Evolutionary conservation across 2,113 vertebrate species (phyloP), one percentile per base, ranked within the genome.

Genomic region (Pedionomus torquatus): DNA sequence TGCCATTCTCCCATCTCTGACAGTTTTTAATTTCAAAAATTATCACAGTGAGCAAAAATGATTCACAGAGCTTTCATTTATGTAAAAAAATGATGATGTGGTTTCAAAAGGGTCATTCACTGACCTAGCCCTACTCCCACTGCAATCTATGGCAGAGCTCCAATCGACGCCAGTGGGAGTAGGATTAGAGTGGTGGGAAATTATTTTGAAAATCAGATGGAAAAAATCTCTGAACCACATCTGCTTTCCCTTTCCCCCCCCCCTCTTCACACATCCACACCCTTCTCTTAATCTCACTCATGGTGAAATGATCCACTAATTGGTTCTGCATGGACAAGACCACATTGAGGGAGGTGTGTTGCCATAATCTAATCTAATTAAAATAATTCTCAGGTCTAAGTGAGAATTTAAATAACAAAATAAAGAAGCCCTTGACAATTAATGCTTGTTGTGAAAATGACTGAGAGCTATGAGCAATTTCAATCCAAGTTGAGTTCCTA

Each of bases 351-450:
- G 83, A 95, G 23, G 63, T 39, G 43, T 80, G 88, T 81, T 95
- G 60, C 70, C 77, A 66, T 88, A 90, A 89, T 60, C 64, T n/a
- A 93, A 87, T 71, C 60, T 79, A 93, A 94, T 96, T 83, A 89
- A 97, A 96, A 95, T 82, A 96, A 96, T 92, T 95, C 78, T 94
- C 24, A 77, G 60, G 41, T 96, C 61, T 74, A 72, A 91, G 55
- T 82, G 87, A 95, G 15, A 13, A 66, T 51, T 93, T 86, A 77
- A 94, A 87, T 65, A 68, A 91, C 69, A 79, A 75, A 60, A 74
- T 54, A 83, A 57, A 84, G 33, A 24, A 85, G 52, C 37, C 61
- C 48, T 89, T 95, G 83, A 91, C 82, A 91, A 79, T n/a, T 81
- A 48, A 83, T 90, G 35, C 26, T 90, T 89, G 64, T 68, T 89